Evolutionary conservation across 2,888 invertebrate genomes (phyloP), one percentile per base, ranked within the genome.

Genomic region (Andrena fulva): DNA sequence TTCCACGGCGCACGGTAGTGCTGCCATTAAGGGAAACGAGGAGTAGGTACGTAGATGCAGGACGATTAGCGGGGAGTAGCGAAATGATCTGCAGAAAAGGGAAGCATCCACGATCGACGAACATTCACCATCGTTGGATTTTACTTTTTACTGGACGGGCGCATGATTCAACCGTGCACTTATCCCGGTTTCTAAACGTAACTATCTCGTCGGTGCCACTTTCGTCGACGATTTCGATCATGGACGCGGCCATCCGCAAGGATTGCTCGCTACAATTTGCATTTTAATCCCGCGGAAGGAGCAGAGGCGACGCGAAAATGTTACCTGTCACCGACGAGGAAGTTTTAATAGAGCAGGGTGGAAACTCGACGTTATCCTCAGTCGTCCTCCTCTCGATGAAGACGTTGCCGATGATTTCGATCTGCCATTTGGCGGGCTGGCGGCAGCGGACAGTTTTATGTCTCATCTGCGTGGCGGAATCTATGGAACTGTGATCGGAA

Each of bases 321-420:
- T 76, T 73, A 70, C 84, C 80, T 70, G 82, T 72, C 75, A 74
- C 66, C 63, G 33, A 16, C 12, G 29, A 10, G 33, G 50, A 72
- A 72, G 78, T 68, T 84, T 85, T 73, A 78, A 85, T 69, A 69
- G 63, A 68, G 35, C 48, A 54, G 16, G 62, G 7, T 60, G 78
- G 54, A 66, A 60, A 68, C 63, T 52, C 64, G 78, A 87, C 85
- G 48, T 54, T 78, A 87, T 85, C 86, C 56, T n/a, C 35, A 8
- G 35, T 33, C 29, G n/a, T 31, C 56, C 60, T 27, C 27, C 52
- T 60, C 31, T 29, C 64, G 72, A 87, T 87, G 85, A 77, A 87
- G 89, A 82, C 73, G 75, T 88, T 78, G 73, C 66, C 77, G 64
- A 54, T 59, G 80, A 84, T 86, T 66, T 27, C 68, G 80, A 77